Base-by-base conservation (phyloP, 2,888 invertebrate species). In the Desoria tigrina region DNA sequence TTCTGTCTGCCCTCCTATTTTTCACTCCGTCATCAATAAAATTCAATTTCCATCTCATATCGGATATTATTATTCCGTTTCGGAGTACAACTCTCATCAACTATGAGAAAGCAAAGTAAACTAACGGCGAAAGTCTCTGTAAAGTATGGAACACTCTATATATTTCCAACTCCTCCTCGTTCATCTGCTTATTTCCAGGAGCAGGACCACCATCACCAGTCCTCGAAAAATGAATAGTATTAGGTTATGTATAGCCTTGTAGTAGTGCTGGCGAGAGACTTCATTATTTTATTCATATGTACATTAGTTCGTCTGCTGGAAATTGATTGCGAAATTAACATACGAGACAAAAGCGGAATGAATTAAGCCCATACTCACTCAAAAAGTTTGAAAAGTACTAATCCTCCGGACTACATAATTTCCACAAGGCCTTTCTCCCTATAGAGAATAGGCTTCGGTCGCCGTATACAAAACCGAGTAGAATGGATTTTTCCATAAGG, bases 311-410 rank as follows among this genome's bases (percentile, higher is more conserved):
- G 66, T 69, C 66, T 42, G 54, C 37, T 71, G 62, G 68, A 71
- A 32, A 69, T 71, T 71, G 71, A 71, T 71, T 71, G 69, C 66
- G 71, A 71, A 71, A 71, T 71, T 71, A 71, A 69, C 71, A 71
- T 71, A 71, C 45, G 53, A 68, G 68, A 68, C 68, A 68, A 68
- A 68, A 65, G 65, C 32, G 32, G 32, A 51, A 51, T 51, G 51
- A 51, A 51, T 51, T 24, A 23, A 51, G 21, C 51, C 27, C 51
- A 16, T 23, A 26, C 51, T 51, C 26, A 14, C 23, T 51, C 45
- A 16, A 45, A 45, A 45, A 45, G 45, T 45, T 45, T 45, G 45
- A 21, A 45, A 45, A 45, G 18, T 45, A 16, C 21, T 45, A 45
- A 45, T 45, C 45, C 45, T 45, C 45, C 21, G 18, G n/a, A 21